These are phyloP conservation scores for Phaethon lepturus DNA, from an alignment of 2,113 vertebrate species.

Conservation along the genomic window DNA sequence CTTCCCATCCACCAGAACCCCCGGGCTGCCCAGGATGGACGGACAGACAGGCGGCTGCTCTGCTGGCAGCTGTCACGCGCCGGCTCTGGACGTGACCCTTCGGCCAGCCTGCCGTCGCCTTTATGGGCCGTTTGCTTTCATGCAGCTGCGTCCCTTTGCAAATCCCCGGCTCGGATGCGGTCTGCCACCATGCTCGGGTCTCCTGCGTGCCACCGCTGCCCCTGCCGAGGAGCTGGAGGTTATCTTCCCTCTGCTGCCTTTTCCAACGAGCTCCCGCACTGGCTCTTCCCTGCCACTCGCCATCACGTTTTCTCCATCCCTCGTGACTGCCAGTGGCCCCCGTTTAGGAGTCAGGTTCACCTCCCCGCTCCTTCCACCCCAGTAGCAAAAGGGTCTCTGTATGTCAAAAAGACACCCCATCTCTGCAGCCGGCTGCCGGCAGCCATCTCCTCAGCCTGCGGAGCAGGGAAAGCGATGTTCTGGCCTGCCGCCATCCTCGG, in stretches of 20 bases:
- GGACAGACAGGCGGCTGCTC: not conserved
- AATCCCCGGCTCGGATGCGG: not conserved
- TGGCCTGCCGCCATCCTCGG: not conserved
- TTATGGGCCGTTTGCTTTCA: not conserved
- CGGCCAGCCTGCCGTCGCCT: not conserved
- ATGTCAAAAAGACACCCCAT: not conserved
- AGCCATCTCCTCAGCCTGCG: not conserved
- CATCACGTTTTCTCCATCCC: not conserved
- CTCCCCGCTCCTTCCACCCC: not conserved
- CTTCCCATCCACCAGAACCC: not conserved
- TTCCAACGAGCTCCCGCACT: not conserved
- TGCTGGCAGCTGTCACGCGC: not conserved
- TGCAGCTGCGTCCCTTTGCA: not conserved
- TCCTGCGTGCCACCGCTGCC: rapidly evolving
- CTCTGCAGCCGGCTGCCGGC: not conserved
- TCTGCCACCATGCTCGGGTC: not conserved
- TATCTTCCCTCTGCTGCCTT: not conserved
- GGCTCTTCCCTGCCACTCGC: not conserved
- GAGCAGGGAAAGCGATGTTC: not conserved
- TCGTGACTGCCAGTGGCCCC: not conserved
- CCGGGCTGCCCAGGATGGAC: not conserved
- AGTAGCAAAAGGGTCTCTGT: not conserved
- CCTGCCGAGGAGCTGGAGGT: not conserved
- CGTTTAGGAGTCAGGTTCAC: not conserved
- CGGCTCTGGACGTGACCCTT: not conserved